phyloP scores from a whole-genome alignment of 2,113 vertebrate genomes.

The Mystacornis crossleyi region DNA sequence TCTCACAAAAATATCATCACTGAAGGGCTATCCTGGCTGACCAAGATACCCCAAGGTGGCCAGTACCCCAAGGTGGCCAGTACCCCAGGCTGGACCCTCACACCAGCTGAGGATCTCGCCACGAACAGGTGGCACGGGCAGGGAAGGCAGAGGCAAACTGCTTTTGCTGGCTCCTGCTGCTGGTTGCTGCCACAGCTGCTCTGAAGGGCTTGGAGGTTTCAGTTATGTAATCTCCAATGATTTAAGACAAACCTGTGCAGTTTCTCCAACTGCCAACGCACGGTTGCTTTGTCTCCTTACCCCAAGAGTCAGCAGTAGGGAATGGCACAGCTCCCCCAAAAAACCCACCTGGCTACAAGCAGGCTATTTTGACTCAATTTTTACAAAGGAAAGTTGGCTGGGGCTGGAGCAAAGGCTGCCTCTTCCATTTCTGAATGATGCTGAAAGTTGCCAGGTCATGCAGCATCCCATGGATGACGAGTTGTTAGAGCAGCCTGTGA shows the following conservation, averaged over 20 bases:
- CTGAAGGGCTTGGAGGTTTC: not conserved
- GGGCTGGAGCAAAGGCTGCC: not conserved
- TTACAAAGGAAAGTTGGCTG: not conserved
- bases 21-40: not conserved
- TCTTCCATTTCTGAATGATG: not conserved
- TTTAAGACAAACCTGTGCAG: not conserved
- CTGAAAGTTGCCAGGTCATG: fast-evolving
- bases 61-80: not conserved
- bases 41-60: not conserved
- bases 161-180: not conserved
- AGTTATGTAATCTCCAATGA: not conserved
- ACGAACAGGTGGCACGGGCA: fast-evolving
- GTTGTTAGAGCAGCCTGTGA: not conserved
- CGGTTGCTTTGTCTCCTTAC: not conserved
- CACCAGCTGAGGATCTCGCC: not conserved
- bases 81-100: not conserved
- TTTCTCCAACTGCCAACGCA: not conserved
- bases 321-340: fast-evolving
- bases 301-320: not conserved
- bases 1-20: not conserved
- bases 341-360: not conserved
- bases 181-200: not conserved
- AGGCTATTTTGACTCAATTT: not conserved
- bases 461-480: fast-evolving
- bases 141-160: not conserved